Base-by-base conservation (phyloP, 2,797 vertebrate genomes). In the Myotis daubentonii region DNA sequence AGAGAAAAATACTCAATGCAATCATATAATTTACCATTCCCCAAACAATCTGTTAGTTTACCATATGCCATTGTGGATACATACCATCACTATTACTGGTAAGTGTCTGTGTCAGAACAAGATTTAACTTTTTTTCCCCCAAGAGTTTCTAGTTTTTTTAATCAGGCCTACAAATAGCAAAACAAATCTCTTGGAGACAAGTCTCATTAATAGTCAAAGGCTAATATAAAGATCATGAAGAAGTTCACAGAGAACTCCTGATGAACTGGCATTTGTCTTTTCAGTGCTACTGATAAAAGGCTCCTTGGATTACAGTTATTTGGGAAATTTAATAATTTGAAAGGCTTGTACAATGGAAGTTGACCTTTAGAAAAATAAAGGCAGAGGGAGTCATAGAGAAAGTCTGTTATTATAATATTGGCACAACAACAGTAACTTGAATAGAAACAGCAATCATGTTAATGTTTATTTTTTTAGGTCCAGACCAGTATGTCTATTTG, bases 381-480 rank as follows among this genome's bases (percentile, higher is more conserved):
- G 68, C 49, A 33, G 60, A 1, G 25, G 23, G 49, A 36, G 15
- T 75, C 87, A 38, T 6, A 80, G 13, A 33, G 4, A 4, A 12
- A 33, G 44, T 28, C 6, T 49, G 23, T 87, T 57, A 51, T 44
- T 91, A 62, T 49, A 83, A 33, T 83, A 74, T 11, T 70, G 83
- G 94, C 76, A 93, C 82, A 68, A 66, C 49, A 44, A 66, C 44
- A 91, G 30, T 17, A 66, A 41, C 65, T 30, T 41, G 33, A 94
- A 66, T 0, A 91, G 62, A 38, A 95, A 74, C 38, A 89, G 38
- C 84, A 91, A 82, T 8, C 66, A 70, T 23, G 6, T 41, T 41
- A 5, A 70, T 44, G 20, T 84, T 96, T 87, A 41, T 71, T 80
- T 95, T 94, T 94, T 93, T 66, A 93, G 87, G 84, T 84, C 66